Evolutionary conservation across 2,797 vertebrate genomes (phyloP).

Genomic region (Margarornis squamiger): DNA sequence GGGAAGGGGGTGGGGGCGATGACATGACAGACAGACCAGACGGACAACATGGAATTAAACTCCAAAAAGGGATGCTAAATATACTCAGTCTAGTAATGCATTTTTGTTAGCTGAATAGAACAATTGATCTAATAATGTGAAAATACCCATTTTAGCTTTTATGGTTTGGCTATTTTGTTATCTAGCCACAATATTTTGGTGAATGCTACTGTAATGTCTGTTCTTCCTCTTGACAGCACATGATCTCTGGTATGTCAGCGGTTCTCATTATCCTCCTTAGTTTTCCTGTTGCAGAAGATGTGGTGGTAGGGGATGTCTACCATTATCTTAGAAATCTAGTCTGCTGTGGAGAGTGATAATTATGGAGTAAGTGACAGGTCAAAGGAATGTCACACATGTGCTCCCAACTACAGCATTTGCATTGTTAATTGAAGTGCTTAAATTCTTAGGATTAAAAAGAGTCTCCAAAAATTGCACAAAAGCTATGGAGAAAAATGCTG

Average conservation of each 20-base stretch:
- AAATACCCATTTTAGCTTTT: background rate
- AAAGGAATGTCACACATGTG: background rate
- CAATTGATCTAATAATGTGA: background rate
- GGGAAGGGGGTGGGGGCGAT: rapidly evolving
- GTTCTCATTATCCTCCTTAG: background rate
- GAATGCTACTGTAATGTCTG: background rate
- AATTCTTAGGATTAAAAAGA: background rate
- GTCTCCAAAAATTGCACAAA: background rate
- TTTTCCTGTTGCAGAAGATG: background rate
- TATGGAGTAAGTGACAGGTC: background rate
- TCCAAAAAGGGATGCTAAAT: background rate
- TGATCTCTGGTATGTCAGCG: background rate
- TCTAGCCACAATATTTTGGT: background rate
- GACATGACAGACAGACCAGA: background rate
- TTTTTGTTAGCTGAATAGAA: background rate
- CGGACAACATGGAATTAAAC: background rate
- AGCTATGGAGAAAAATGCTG: background rate
- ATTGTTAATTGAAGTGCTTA: background rate
- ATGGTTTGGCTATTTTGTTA: background rate
- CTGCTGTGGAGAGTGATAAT: background rate
- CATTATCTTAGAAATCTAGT: background rate
- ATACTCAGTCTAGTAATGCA: background rate
- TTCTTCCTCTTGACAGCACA: background rate
- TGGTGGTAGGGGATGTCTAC: background rate
- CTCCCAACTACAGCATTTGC: background rate